Evolutionary conservation across 2,888 invertebrate species (phyloP), one percentile per base, ranked within the genome.

Genomic region (Pseudanteris insignis): DNA sequence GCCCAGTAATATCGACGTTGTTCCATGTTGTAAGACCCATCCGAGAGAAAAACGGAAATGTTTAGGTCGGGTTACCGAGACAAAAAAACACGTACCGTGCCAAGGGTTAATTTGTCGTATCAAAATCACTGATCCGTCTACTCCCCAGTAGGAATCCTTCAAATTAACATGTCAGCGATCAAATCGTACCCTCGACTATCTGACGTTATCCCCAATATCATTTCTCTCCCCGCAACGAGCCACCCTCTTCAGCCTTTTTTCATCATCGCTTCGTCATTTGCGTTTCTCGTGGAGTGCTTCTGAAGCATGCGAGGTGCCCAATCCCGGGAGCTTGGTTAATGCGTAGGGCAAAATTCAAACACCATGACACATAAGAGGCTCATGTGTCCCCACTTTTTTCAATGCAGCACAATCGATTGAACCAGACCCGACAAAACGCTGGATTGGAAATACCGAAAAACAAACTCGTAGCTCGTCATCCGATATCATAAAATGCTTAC

Each of bases 81-180:
- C 58, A 51, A 51, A 58, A 58, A 58, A 58, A 58, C 51, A 58
- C 48, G 37, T 11, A n/a, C 41, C 47, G 48, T 60, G 60, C 37
- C 43, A 60, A 60, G 48, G 48, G 47, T 60, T 60, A 60, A 58
- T 50, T 58, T 58, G 58, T 58, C 58, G 58, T 46, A 58, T 58
- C 58, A 50, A 58, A 58, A 58, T 58, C 58, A 51, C 58, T 51
- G 50, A 58, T 58, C 58, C 40, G 28, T 37, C 58, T 32, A 38
- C 30, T 37, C 57, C 38, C 43, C 57, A 15, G 36, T 15, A 13
- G 34, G 29, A 59, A 51, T 59, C 46, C 46, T 34, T 38, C 40
- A 51, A 59, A 60, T 60, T 53, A 60, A 60, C 59, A 60, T 60
- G 53, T 60, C 58, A 58, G 50, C 43, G 43, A 57, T 47, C 47